phyloP scores from a whole-genome alignment of 2,888 invertebrate species.

The Sphinx pinastri region DNA sequence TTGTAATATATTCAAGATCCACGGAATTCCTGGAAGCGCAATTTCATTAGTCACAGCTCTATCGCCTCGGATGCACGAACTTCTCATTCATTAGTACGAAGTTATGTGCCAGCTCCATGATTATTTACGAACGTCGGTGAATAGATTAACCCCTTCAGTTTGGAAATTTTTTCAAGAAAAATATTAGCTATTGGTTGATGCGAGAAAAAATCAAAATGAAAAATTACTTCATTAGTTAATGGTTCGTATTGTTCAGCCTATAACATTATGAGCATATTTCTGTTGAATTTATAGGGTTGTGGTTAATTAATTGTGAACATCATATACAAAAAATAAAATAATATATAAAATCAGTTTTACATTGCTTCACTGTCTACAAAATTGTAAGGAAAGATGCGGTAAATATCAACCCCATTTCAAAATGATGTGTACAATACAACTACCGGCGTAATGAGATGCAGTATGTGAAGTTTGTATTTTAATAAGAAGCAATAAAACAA shows the following conservation, averaged over 20 bases:
- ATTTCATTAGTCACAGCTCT: conserved; percentile 69
- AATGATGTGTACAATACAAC: no score
- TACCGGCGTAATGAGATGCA: neutral
- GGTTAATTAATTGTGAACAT: no score
- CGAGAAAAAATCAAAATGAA: no score
- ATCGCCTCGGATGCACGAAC: conserved; percentile 57
- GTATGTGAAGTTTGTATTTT: conserved; percentile 38
- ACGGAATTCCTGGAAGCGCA: conserved; percentile 55
- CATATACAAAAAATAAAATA: no score
- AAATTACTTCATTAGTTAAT: no score
- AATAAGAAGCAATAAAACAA: conserved; percentile 44
- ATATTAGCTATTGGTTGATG: neutral
- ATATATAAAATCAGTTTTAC: no score
- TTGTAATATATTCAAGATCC: conserved; percentile 21
- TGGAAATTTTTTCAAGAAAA: conserved; percentile 21
- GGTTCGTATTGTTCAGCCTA: no score
- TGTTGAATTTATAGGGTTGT: no score
- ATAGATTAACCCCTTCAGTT: conserved; percentile 52
- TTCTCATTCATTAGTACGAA: conserved; percentile 67
- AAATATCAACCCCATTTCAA: no score
- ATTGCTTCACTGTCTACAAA: no score
- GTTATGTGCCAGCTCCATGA: conserved; percentile 56
- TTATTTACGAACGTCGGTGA: conserved; percentile 47
- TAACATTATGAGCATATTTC: no score
- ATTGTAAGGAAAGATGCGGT: no score